These are phyloP conservation scores for Thunnus albacares DNA, from an alignment of 2,797 vertebrate species.

Conservation along the genomic window DNA sequence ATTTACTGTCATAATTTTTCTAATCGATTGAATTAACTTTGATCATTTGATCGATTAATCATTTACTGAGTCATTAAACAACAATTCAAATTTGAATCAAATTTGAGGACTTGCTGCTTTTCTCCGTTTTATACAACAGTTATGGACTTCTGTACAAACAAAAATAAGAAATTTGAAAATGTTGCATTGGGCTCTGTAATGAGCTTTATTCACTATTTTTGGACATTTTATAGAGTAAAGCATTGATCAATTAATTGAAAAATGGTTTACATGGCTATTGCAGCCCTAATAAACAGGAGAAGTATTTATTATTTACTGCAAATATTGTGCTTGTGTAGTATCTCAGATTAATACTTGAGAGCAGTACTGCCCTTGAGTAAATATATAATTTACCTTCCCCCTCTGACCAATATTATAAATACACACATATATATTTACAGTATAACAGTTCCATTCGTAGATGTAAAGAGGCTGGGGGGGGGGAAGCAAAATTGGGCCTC, in stretches of 20 bases:
- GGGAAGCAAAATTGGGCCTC: constrained; percentile 46
- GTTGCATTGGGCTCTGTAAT: background rate
- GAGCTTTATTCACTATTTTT: background rate
- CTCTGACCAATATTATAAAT: constrained; percentile 11
- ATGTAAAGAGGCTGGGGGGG: constrained; percentile 44
- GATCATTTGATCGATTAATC: background rate
- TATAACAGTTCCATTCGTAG: constrained; percentile 28
- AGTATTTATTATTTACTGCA: background rate
- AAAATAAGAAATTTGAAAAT: no score
- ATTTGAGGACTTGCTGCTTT: background rate
- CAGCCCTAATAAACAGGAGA: background rate
- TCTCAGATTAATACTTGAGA: background rate
- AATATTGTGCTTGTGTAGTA: background rate
- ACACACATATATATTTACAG: constrained; percentile 15
- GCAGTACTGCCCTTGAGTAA: background rate
- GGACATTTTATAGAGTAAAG: no score
- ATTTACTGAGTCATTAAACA: background rate
- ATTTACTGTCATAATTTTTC: background rate
- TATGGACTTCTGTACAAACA: background rate
- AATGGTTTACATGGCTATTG: no score
- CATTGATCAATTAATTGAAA: background rate
- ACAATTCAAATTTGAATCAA: background rate
- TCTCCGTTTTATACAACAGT: background rate
- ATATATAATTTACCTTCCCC: constrained; percentile 11
- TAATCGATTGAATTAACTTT: background rate